Percentiles rank a stretch among this genome's conserved stretches.
Conservation (phyloP, 1,140 invertebrate genomes). For the Sarcophaga peregrina region DNA sequence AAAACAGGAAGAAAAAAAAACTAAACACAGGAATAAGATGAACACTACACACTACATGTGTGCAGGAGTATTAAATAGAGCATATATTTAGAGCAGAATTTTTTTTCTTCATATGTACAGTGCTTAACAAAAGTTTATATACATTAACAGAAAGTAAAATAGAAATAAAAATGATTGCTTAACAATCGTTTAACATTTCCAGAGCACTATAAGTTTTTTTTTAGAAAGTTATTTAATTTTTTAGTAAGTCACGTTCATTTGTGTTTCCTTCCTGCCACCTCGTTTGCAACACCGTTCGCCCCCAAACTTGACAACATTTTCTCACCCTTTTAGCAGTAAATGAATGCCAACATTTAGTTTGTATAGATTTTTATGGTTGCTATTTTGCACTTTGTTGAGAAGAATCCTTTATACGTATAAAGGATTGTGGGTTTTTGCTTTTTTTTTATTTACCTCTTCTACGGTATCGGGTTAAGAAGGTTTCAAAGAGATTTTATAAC, state of each 20-base stretch:
- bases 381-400: not conserved
- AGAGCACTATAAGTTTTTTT: not conserved
- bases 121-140: too few relatives aligned
- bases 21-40: too few relatives aligned
- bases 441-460: not conserved
- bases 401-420: not conserved
- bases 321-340: not conserved
- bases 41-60: too few relatives aligned
- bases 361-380: constrained; percentile 12
- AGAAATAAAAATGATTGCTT: too few relatives aligned
- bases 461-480: not conserved
- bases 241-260: not conserved
- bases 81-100: not conserved
- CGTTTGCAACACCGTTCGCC: too few relatives aligned
- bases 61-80: not conserved
- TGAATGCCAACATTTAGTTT: constrained; percentile 11
- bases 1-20: too few relatives aligned
- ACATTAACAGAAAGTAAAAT: too few relatives aligned
- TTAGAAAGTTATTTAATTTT: not conserved
- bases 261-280: not conserved
- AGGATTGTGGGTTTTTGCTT: not conserved
- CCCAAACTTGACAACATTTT: too few relatives aligned
- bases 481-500: not conserved
- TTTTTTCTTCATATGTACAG: not conserved
- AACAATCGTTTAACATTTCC: too few relatives aligned